Evolutionary conservation across 1,140 invertebrate genomes (phyloP).

Genomic region (Penaeus chinensis): DNA sequence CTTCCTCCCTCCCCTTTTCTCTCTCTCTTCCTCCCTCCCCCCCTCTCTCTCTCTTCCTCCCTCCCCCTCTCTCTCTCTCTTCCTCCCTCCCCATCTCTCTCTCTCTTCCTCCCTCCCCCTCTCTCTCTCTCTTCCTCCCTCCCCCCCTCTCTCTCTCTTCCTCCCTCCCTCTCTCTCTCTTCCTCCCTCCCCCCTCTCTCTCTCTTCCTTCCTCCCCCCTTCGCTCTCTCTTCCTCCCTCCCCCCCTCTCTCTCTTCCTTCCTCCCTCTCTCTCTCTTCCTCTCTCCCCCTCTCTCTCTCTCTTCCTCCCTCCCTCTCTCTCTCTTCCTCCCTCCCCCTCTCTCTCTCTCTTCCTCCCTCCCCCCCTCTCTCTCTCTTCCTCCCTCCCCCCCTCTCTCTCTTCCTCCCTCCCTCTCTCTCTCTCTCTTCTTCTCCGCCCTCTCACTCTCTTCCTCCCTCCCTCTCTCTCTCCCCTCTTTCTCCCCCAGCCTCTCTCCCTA

Average conservation of each 20-base stretch:
- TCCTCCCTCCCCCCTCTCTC: neutral
- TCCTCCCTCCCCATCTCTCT: neutral
- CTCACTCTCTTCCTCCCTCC: neutral
- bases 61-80: too few species aligned
- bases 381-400: neutral
- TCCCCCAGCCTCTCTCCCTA: too few species aligned
- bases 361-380: neutral
- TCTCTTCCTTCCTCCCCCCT: neutral
- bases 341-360: too few species aligned
- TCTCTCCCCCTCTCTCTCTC: constrained; percentile 21
- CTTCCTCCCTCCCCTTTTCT: neutral
- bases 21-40: neutral
- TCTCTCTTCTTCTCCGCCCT: neutral
- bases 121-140: neutral
- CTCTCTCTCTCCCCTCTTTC: neutral
- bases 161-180: neutral
- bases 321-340: neutral
- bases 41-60: neutral
- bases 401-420: neutral
- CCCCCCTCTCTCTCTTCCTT: neutral
- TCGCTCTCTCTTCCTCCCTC: neutral
- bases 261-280: constrained; percentile 1
- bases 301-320: neutral
- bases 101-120: neutral
- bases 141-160: neutral